Percentiles rank a stretch among this genome's conserved stretches.
phyloP scores from a whole-genome alignment of 2,888 invertebrate genomes.

The Cephus nigrinus region DNA sequence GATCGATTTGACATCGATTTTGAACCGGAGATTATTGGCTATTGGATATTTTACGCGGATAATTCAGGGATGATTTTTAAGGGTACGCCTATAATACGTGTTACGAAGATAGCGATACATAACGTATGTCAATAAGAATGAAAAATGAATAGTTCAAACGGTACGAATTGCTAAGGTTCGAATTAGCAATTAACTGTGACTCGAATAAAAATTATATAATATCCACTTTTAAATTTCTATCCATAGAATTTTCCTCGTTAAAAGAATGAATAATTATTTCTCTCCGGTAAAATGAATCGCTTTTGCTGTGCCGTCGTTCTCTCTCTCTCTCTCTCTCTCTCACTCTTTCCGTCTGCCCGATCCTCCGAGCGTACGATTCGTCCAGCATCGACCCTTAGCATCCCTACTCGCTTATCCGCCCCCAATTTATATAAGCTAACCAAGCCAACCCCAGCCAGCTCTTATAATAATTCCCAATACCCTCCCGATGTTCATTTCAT shows the following conservation, averaged over 20 bases:
- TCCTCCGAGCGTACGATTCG: constrained; percentile 26
- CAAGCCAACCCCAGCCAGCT: constrained; percentile 41
- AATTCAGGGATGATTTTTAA: not conserved
- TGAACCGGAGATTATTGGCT: not conserved
- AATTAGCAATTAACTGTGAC: not conserved
- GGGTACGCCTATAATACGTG: not conserved
- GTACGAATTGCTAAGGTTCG: not conserved
- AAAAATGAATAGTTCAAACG: not conserved
- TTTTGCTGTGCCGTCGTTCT: constrained; percentile 22
- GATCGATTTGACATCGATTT: not conserved
- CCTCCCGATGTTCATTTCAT: constrained; percentile 64
- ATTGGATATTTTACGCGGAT: not conserved
- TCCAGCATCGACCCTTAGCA: not conserved
- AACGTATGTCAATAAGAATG: not conserved
- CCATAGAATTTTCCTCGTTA: constrained; percentile 19
- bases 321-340: not conserved
- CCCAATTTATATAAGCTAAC: constrained; percentile 50
- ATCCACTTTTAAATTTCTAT: constrained; percentile 16
- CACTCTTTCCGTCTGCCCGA: constrained; percentile 24
- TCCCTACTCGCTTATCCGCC: constrained; percentile 19
- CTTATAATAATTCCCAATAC: constrained; percentile 65
- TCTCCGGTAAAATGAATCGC: constrained; percentile 38
- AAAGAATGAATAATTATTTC: constrained; percentile 47
- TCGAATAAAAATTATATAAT: constrained; percentile 20
- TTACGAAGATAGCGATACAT: not conserved